Base-by-base conservation (phyloP, 2,113 vertebrate genomes). In the Turnix velox region DNA sequence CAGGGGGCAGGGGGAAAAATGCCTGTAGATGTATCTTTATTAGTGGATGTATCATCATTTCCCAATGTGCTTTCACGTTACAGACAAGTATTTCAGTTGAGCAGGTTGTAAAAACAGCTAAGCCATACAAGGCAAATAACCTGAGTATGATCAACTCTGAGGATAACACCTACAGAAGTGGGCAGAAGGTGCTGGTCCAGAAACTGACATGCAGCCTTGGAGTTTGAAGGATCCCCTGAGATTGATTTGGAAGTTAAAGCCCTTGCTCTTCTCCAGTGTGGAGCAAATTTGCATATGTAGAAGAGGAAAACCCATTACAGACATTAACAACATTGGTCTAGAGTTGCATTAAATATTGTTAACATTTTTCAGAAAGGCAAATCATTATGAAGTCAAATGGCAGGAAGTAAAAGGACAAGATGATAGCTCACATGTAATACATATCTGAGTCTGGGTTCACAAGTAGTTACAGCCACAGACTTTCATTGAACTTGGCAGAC, bases 381-480 rank as follows among this genome's bases (percentile, higher is more conserved):
- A 76, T 23, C 40, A 19, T 10, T 10, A 40, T 16, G 14, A 90
- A 55, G 13, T 40, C 62, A 57, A 65, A 54, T 7, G 20, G 39
- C 18, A 75, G 54, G 61, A 84, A 63, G 30, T 24, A 58, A 49
- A n/a, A 57, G 31, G 20, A 74, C n/a, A 49, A 61, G 17, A 19
- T 1, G 13, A 9, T 25, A 75, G 11, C 5, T 33, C 20, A 45
- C 76, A 57, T 10, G 6, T 45, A 71, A 40, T 3, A 31, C 23
- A 13, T 0, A 0, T n/a, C n/a, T 4, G 19, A 45, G 43, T 7
- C 28, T 33, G 18, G 19, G 27, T 27, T 76, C 5, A 0, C 16
- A 30, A 68, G 14, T 4, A 20, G 13, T 35, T 63, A 27, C 1
- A 45, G 66, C 54, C 67, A 33, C 5, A 48, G 45, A 42, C 7